phyloP scores from a whole-genome alignment of 2,888 invertebrate genomes.

The Anorthoa munda region DNA sequence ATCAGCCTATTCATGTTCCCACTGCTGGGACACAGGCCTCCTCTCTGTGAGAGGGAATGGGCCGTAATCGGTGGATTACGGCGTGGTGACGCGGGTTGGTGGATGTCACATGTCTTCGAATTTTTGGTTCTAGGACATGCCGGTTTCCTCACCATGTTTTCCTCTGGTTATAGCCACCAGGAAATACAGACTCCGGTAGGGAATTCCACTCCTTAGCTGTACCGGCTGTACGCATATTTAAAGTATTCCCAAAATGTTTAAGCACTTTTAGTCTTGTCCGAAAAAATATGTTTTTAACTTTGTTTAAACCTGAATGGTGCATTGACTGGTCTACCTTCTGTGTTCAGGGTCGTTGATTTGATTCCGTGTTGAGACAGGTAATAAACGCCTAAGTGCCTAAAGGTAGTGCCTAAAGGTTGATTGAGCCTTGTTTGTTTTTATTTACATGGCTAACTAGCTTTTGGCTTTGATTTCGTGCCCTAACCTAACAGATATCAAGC shows the following conservation, averaged over 20 bases:
- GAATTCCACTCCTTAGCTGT: no score
- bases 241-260: background rate
- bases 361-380: constrained; percentile 37
- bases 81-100: no score
- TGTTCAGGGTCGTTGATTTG: constrained; percentile 41
- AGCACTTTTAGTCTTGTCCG: background rate
- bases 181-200: no score
- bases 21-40: no score
- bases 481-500: background rate
- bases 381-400: constrained; percentile 6
- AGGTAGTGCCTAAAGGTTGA: background rate
- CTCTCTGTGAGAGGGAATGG: no score
- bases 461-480: background rate
- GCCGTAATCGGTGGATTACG: no score
- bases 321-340: constrained; percentile 31
- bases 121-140: no score
- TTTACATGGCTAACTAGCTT: background rate
- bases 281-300: constrained; percentile 5
- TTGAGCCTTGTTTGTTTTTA: constrained; percentile 5
- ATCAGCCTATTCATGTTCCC: no score
- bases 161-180: no score
- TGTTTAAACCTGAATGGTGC: background rate
- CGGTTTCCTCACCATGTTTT: no score
- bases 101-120: no score
- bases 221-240: no score